Evolutionary conservation across 1,140 invertebrate species (phyloP), one percentile per base, ranked within the genome.

Genomic region (Apis dorsata): DNA sequence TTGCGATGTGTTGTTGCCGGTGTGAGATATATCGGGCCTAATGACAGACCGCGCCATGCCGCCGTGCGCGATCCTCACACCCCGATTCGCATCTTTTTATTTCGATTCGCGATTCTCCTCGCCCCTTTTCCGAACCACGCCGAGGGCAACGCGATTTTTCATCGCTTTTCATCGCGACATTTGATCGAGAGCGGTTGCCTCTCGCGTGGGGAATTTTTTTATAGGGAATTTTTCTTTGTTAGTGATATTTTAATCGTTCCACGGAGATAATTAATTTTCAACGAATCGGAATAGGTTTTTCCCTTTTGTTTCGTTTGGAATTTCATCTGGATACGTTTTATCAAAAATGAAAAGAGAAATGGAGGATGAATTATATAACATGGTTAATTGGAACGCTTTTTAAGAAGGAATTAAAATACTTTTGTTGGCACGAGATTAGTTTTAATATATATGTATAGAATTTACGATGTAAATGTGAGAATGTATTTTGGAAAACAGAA

Each of bases 11-110:
- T 81, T 86, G 86, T 88, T 86, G 81, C 77, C 80, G 75, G 79
- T 78, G 79, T 66, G 84, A 90, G 89, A 89, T 89, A 90, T 90
- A 89, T 90, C 88, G 88, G 60, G 84, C 85, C 88, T 90, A 90
- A 90, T 90, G 88, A 88, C 87, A 89, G 85, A 79, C 84, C 81
- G 34, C 79, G 69, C 57, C 63, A 55, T 44, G 80, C 86, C 87
- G 87, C 71, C 73, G 69, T 65, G 34, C 82, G 86, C 83, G 73
- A 88, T 72, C 86, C 76, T 53, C 83, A 28, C 79, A 51, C 75
- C 57, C 28, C 49, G n/a, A 21, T 55, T 19, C 59, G 15, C 34
- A 24, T 65, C 72, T 19, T 68, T 73, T 63, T 75, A 59, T 63
- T 28, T 69, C 71, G 55, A 59, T 44, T 49, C 59, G 28, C 59